Conservation (phyloP, 1,140 invertebrate species). For the Vollenhovia emeryi region DNA sequence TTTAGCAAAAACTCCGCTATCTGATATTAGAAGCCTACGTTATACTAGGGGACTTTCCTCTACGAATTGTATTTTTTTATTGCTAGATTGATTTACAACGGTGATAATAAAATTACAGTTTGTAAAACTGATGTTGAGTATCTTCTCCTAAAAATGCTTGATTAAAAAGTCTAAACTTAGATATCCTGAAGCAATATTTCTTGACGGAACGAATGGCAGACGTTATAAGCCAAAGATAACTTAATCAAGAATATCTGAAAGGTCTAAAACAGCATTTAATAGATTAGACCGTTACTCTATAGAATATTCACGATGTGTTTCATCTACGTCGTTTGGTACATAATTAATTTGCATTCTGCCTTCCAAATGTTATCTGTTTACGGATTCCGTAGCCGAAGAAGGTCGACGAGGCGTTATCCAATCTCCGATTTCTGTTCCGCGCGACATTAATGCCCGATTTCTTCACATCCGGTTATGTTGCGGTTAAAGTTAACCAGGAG, state of each 20-base stretch:
- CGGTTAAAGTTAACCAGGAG: no score
- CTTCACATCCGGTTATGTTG: no score
- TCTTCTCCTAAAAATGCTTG: background rate
- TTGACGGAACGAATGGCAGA: background rate
- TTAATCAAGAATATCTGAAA: background rate
- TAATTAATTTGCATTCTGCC: background rate
- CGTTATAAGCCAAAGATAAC: background rate
- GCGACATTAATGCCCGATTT: no score
- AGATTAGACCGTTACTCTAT: background rate
- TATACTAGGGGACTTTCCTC: no score
- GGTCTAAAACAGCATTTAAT: background rate
- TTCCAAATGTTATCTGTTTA: conserved; percentile 4
- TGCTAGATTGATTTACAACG: no score
- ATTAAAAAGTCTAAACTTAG: background rate
- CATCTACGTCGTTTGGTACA: background rate
- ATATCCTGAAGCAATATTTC: background rate
- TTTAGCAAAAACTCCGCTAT: no score
- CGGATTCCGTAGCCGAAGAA: background rate
- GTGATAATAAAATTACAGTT: background rate
- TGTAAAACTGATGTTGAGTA: background rate
- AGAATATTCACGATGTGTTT: background rate
- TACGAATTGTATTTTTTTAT: no score
- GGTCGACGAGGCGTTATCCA: conserved; percentile 34
- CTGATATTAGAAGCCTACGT: no score
- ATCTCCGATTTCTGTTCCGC: conserved; percentile 4